A percentile compares a stretch with the other conserved stretches of the same genome.
These are phyloP conservation scores for Theristicus caerulescens DNA, from an alignment of 2,113 vertebrate genomes.

Conservation along the genomic window DNA sequence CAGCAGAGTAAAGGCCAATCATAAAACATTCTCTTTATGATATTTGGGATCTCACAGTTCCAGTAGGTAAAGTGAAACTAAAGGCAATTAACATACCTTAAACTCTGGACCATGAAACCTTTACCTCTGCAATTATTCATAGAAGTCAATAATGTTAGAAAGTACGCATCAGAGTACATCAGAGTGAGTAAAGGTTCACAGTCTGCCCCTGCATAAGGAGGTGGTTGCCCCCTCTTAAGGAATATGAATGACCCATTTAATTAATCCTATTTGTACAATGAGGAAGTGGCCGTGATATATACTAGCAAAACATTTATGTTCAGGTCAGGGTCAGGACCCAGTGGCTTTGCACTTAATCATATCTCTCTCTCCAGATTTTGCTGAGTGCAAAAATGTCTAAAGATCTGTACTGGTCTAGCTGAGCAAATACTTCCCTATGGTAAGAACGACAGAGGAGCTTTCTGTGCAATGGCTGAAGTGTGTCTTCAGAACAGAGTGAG, in stretches of 20 bases:
- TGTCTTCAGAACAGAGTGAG: not conserved
- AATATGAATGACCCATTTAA: not conserved
- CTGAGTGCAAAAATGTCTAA: not conserved
- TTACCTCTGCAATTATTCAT: slow-evolving; percentile 11
- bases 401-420: not conserved
- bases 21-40: not conserved
- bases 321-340: not conserved
- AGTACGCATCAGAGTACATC: not conserved
- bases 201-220: not conserved
- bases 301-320: slow-evolving; percentile 4
- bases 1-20: not conserved
- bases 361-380: not conserved
- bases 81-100: not conserved
- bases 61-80: not conserved
- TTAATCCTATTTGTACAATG: not conserved
- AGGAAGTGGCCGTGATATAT: not conserved
- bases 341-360: not conserved
- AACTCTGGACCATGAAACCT: not conserved
- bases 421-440: not conserved
- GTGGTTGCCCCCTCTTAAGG: not conserved
- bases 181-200: not conserved
- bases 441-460: not conserved
- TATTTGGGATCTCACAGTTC: not conserved
- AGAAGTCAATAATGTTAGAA: not conserved
- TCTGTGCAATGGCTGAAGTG: not conserved